Evolutionary conservation across 2,797 vertebrate genomes (phyloP).

Genomic region (Gallinago stenura): DNA sequence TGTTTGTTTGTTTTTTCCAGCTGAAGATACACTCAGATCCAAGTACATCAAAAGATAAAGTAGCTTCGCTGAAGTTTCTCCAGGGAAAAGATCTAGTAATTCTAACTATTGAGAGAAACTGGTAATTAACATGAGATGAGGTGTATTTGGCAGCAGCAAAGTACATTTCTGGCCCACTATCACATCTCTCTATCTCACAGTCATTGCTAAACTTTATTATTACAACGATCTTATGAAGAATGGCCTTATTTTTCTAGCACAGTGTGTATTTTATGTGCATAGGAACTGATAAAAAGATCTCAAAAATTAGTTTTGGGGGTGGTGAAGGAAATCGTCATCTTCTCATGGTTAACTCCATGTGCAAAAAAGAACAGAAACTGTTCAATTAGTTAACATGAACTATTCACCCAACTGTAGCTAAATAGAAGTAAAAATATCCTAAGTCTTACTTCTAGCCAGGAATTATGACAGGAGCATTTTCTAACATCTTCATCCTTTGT

Average conservation of each 20-base stretch:
- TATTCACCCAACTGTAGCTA: neutral
- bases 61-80: constrained; percentile 13
- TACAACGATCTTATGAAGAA: neutral
- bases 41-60: constrained; percentile 46
- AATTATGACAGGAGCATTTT: constrained; percentile 1
- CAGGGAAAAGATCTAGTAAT: constrained; percentile 44
- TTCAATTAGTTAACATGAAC: neutral
- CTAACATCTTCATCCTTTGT: neutral
- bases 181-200: neutral
- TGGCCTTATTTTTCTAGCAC: neutral
- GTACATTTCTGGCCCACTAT: neutral
- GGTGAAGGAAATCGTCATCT: neutral
- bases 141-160: constrained; percentile 47
- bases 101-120: constrained; percentile 53
- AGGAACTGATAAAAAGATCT: neutral
- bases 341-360: neutral
- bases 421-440: constrained; percentile 49
- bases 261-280: neutral
- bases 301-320: neutral
- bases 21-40: constrained; percentile 22
- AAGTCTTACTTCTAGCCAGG: constrained; percentile 6
- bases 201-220: constrained; percentile 2
- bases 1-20: constrained; percentile 52
- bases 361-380: neutral
- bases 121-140: constrained; percentile 70